Percentiles rank a stretch among this genome's conserved stretches.
Evolutionary conservation across 2,888 invertebrate species (phyloP).

Genomic region (Aplocera efformata): DNA sequence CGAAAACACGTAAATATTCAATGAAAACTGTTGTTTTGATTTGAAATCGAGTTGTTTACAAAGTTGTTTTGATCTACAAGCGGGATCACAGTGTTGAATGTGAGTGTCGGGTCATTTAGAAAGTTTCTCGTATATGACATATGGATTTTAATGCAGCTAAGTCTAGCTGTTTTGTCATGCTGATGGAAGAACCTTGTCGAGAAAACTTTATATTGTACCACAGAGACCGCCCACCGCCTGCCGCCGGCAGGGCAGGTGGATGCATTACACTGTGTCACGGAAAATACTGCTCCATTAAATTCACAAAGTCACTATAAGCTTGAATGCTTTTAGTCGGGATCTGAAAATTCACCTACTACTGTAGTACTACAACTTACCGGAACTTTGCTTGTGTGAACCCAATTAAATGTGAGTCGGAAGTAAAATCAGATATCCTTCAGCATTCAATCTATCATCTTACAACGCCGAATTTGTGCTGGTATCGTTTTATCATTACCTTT

Average conservation of each 20-base stretch:
- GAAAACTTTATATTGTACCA: constrained; percentile 34
- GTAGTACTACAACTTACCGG: too few relatives aligned
- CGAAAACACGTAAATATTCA: constrained; percentile 1
- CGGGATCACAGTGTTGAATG: background rate
- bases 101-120: background rate
- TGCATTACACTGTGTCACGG: constrained; percentile 29
- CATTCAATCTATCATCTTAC: too few relatives aligned
- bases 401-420: too few relatives aligned
- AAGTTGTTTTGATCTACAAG: background rate
- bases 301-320: constrained; percentile 10
- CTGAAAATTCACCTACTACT: too few relatives aligned
- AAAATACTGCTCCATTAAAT: constrained; percentile 29
- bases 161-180: constrained; percentile 15
- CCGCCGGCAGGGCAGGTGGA: constrained; percentile 7
- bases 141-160: background rate
- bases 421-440: too few relatives aligned
- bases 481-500: too few relatives aligned
- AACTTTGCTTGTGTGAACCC: too few relatives aligned
- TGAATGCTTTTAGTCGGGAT: constrained; percentile 4
- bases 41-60: background rate
- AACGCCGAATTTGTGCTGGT: too few relatives aligned
- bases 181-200: constrained; percentile 40
- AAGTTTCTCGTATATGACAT: background rate
- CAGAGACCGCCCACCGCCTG: constrained; percentile 29
- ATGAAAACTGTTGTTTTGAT: too few relatives aligned